These are phyloP conservation scores for Cheumatopsyche charites DNA, from an alignment of 1,140 invertebrate species.

Conservation along the genomic window DNA sequence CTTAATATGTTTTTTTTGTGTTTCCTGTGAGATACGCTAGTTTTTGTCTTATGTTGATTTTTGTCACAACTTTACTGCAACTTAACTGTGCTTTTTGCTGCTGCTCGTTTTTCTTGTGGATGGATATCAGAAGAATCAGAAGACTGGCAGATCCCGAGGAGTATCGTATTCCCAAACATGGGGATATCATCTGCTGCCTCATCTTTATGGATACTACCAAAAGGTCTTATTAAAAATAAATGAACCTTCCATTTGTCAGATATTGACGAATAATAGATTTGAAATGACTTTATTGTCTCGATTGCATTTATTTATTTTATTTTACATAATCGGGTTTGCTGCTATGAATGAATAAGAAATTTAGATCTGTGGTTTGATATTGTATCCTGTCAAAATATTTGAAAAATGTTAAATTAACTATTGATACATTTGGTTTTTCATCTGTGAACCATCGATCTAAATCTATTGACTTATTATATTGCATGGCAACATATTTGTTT, in stretches of 20 bases:
- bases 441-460: no score
- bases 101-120: slow-evolving; percentile 30
- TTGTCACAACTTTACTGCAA: slow-evolving; percentile 12
- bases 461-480: no score
- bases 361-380: no score
- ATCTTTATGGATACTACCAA: slow-evolving; percentile 80
- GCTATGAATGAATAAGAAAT: no score
- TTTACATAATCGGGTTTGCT: background rate
- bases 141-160: slow-evolving; percentile 56
- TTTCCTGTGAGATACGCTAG: background rate
- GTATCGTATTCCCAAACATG: slow-evolving; percentile 67
- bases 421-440: no score
- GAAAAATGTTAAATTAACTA: no score
- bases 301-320: slow-evolving; percentile 22
- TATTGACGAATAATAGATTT: no score
- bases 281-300: no score
- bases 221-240: slow-evolving; percentile 67
- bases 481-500: no score
- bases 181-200: slow-evolving; percentile 83
- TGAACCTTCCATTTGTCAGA: no score
- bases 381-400: no score
- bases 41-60: slow-evolving; percentile 4
- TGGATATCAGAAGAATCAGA: slow-evolving; percentile 55
- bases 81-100: slow-evolving; percentile 35
- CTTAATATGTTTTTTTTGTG: no score